A percentile compares a stretch with the other conserved stretches of the same genome.
phyloP scores from a whole-genome alignment of 2,888 invertebrate species.

The Leucoma salicis region DNA sequence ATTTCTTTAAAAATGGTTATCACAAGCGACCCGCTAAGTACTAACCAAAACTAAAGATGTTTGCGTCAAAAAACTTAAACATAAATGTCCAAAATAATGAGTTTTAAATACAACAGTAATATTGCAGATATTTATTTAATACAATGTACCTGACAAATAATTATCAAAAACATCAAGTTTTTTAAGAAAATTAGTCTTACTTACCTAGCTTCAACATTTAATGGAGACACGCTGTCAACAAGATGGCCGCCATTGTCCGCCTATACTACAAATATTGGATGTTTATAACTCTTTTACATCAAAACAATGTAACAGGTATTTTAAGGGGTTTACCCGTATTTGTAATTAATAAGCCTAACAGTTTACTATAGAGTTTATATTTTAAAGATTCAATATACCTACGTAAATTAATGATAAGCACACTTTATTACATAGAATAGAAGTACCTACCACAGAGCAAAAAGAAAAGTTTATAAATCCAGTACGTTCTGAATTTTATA shows the following conservation, averaged over 20 bases:
- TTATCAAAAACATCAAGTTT: too few species aligned
- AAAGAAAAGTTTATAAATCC: constrained; percentile 2
- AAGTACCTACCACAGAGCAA: constrained; percentile 20
- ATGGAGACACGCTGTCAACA: constrained; percentile 23
- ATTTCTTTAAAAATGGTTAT: too few species aligned
- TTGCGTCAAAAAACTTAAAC: too few species aligned
- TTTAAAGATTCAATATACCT: too few species aligned
- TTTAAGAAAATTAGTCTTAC: too few species aligned
- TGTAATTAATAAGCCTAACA: not conserved
- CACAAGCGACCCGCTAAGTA: too few species aligned
- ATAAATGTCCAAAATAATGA: too few species aligned
- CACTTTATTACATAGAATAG: not conserved
- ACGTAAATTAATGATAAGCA: not conserved
- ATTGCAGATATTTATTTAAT: too few species aligned
- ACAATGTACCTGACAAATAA: too few species aligned
- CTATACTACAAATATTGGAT: not conserved
- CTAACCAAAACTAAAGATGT: too few species aligned
- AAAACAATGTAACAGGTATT: constrained; percentile 5
- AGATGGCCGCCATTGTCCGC: constrained; percentile 32
- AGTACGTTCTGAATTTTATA: constrained; percentile 9
- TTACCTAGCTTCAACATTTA: constrained; percentile 4
- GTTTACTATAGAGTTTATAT: not conserved
- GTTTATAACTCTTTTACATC: constrained; percentile 26
- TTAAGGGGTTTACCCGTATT: not conserved
- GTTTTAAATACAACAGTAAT: too few species aligned